These are phyloP conservation scores for Thalassoma bifasciatum DNA, from an alignment of 2,113 vertebrate genomes.

Conservation along the genomic window DNA sequence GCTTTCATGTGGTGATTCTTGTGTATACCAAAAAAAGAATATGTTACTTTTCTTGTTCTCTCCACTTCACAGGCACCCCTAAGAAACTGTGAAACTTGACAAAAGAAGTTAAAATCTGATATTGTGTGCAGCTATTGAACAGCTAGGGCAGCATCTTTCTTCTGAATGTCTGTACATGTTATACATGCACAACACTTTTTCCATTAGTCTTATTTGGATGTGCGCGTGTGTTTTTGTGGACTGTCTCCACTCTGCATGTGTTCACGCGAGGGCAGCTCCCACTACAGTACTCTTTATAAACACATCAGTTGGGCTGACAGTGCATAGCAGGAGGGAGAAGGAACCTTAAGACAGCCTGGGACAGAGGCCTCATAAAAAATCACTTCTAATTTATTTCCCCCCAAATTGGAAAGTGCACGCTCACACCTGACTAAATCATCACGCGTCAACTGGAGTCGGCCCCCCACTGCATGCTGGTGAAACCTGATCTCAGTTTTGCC, in stretches of 20 bases:
- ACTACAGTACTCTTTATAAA: slow-evolving; percentile 83
- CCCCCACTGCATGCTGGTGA: slow-evolving; percentile 96
- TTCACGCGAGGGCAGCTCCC: slow-evolving; percentile 61
- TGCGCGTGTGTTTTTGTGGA: slow-evolving; percentile 40
- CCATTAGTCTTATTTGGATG: slow-evolving; percentile 34
- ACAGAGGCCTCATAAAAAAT: slow-evolving; percentile 98
- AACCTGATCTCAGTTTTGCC: slow-evolving; percentile 97
- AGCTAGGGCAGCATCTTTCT: neutral
- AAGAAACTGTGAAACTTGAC: neutral
- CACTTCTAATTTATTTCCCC: slow-evolving; percentile 99
- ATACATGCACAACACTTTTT: slow-evolving; percentile 48
- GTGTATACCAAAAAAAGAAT: neutral
- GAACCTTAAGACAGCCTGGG: slow-evolving; percentile 73
- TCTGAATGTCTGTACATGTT: slow-evolving; percentile 10
- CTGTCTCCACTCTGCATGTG: slow-evolving; percentile 26
- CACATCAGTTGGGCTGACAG: slow-evolving; percentile 86
- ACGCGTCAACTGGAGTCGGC: slow-evolving; percentile 95
- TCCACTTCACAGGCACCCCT: neutral
- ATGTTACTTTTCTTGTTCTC: neutral
- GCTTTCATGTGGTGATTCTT: neutral
- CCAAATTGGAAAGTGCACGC: slow-evolving; percentile 99
- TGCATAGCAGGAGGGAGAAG: slow-evolving; percentile 70
- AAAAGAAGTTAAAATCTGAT: neutral
- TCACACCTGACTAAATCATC: slow-evolving; percentile 99
- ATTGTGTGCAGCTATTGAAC: neutral